phyloP scores from a whole-genome alignment of 2,888 invertebrate species.

The Odontocerum albicorne region DNA sequence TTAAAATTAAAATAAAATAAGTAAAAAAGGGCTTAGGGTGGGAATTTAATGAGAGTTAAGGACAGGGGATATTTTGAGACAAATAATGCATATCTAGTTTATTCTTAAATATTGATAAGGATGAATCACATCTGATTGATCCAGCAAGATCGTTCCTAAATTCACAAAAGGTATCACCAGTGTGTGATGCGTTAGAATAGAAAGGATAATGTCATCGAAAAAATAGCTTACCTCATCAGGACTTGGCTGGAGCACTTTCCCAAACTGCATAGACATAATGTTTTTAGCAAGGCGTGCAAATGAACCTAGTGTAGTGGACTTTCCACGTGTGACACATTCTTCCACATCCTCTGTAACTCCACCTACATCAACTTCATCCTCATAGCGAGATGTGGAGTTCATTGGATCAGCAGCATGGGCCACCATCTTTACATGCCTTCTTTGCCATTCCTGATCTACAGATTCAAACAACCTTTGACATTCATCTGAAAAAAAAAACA shows the following conservation, averaged over 20 bases:
- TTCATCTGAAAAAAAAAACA: constrained; percentile 58
- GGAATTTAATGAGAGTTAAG: no score
- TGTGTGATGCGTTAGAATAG: no score
- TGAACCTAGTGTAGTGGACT: constrained; percentile 77
- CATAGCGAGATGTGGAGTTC: constrained; percentile 43
- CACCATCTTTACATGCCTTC: constrained; percentile 55
- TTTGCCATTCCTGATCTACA: constrained; percentile 76
- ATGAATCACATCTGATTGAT: no score
- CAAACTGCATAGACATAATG: constrained; percentile 79
- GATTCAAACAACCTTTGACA: constrained; percentile 70
- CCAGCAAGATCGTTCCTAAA: no score
- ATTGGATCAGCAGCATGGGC: constrained; percentile 46
- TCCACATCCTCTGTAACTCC: constrained; percentile 65
- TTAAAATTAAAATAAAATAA: no score
- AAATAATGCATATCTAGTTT: no score
- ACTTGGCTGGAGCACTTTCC: constrained; percentile 61
- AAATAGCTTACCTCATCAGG: constrained; percentile 60
- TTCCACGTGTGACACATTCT: constrained; percentile 79
- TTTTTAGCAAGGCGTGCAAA: constrained; percentile 82
- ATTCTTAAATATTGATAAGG: no score
- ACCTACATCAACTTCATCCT: constrained; percentile 47
- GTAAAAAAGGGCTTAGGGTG: no score
- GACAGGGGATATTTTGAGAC: no score
- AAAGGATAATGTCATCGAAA: no score
- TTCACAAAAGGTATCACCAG: no score